Percentiles rank a stretch among this genome's conserved stretches.
phyloP scores from a whole-genome alignment of 35 echinoderm and acorn worm species.

The Hemicentrotus pulcherrimus region DNA sequence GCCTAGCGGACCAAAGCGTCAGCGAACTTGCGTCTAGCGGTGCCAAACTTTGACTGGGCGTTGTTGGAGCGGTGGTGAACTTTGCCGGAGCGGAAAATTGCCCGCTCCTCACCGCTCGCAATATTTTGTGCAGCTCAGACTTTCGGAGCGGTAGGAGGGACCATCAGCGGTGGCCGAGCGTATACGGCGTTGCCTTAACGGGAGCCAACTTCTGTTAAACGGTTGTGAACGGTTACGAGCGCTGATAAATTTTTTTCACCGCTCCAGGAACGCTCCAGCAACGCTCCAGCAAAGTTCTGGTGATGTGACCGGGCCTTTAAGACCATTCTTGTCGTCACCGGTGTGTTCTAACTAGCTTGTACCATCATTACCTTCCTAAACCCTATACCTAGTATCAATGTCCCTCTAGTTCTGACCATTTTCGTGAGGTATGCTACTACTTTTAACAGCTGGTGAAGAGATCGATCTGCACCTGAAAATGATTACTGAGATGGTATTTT shows the following conservation, averaged over 20 bases:
- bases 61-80: constrained; percentile 32
- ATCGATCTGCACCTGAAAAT: too few species aligned
- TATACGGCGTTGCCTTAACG: constrained; percentile 41
- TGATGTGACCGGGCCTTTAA: constrained; percentile 42
- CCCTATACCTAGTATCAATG: background rate
- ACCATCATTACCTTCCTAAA: constrained; percentile 1
- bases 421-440: background rate
- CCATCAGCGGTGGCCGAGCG: constrained; percentile 42
- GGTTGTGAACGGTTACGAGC: constrained; percentile 34
- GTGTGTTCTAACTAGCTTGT: constrained; percentile 51
- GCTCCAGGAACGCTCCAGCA: constrained; percentile 29
- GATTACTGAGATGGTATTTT: too few species aligned
- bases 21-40: constrained; percentile 34
- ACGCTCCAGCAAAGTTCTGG: constrained; percentile 38
- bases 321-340: constrained; percentile 43
- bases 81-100: constrained; percentile 33
- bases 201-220: constrained; percentile 28
- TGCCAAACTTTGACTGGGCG: constrained; percentile 41
- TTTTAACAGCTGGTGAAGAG: constrained; percentile 63
- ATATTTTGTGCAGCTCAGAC: constrained; percentile 40
- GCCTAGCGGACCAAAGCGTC: constrained; percentile 24
- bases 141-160: constrained; percentile 43
- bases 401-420: background rate
- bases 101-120: constrained; percentile 34
- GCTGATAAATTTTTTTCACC: constrained; percentile 29